Conservation (phyloP, 2,888 invertebrate species). For the Rhodophaea formosa region DNA sequence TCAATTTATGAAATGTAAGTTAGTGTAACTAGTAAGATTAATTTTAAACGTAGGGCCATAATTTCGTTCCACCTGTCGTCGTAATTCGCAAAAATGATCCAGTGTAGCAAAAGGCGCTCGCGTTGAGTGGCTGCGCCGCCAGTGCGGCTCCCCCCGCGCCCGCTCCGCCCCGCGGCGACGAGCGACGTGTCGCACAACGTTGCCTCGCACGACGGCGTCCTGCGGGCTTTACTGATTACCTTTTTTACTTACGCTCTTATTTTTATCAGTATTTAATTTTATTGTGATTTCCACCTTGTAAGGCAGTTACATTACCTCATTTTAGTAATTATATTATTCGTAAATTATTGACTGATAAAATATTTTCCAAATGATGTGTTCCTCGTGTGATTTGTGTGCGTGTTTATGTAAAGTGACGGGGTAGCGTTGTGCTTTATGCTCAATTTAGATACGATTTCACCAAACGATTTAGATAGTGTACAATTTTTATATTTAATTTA, state of each 20-base stretch:
- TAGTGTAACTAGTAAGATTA: conserved; percentile 53
- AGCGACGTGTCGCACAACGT: conserved; percentile 37
- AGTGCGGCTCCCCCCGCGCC: conserved; percentile 42
- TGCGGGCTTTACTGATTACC: conserved; percentile 43
- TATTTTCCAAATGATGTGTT: conserved; percentile 77
- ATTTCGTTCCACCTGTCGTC: conserved; percentile 41
- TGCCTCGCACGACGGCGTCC: conserved; percentile 35
- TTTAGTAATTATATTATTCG: conserved; percentile 70
- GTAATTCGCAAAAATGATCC: conserved; percentile 37
- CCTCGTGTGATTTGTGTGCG: conserved; percentile 71
- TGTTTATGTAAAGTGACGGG: conserved; percentile 66
- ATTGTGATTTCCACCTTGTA: conserved; percentile 73
- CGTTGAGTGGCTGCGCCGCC: conserved; percentile 30
- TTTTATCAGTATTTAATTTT: conserved; percentile 74
- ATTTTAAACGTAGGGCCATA: conserved; percentile 52
- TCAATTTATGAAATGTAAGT: conserved; percentile 61
- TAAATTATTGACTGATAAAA: conserved; percentile 77
- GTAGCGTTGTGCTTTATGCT: conserved; percentile 81
- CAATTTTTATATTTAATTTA: conserved; percentile 78
- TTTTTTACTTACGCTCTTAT: conserved; percentile 51
- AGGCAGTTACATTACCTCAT: conserved; percentile 75
- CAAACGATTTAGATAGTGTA: conserved; percentile 78
- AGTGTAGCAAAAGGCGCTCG: conserved; percentile 36
- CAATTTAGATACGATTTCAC: conserved; percentile 80
- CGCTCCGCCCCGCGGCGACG: conserved; percentile 13